Conservation (phyloP, 2,113 vertebrate genomes). For the Odontophorus gujanensis region DNA sequence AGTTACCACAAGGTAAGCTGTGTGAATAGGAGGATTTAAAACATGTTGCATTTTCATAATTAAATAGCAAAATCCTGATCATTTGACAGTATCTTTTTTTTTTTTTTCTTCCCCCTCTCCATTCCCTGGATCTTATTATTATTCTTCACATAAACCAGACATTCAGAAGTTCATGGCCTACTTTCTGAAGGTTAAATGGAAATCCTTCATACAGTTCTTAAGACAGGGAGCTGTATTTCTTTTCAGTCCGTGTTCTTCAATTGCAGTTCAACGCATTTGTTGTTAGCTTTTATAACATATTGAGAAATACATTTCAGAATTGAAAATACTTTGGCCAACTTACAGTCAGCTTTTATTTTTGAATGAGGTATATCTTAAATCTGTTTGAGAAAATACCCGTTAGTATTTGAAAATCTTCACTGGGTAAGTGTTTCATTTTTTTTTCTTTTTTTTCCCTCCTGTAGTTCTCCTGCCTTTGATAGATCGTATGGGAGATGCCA, state of each 20-base stretch:
- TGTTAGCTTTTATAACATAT: neutral
- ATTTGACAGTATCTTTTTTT: neutral
- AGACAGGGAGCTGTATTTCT: neutral
- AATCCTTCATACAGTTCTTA: neutral
- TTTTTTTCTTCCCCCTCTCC: neutral
- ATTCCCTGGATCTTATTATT: neutral
- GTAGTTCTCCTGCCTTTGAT: slow-evolving; percentile 89
- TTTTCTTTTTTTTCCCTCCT: neutral
- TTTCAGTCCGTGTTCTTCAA: neutral
- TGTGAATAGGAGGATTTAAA: neutral
- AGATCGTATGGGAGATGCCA: slow-evolving; percentile 93
- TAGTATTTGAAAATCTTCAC: neutral
- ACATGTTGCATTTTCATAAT: accelerated
- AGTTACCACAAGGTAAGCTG: neutral
- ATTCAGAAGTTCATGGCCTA: neutral
- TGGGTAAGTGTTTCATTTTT: neutral
- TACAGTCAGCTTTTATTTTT: neutral
- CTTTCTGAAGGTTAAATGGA: neutral
- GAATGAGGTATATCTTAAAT: neutral
- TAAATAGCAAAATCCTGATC: neutral
- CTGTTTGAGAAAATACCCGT: neutral
- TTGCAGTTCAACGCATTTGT: neutral
- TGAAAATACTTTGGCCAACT: neutral
- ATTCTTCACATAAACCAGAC: neutral
- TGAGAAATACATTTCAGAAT: neutral